These are phyloP conservation scores for Oxytorus armatus DNA, from an alignment of 2,888 invertebrate genomes.

Conservation along the genomic window DNA sequence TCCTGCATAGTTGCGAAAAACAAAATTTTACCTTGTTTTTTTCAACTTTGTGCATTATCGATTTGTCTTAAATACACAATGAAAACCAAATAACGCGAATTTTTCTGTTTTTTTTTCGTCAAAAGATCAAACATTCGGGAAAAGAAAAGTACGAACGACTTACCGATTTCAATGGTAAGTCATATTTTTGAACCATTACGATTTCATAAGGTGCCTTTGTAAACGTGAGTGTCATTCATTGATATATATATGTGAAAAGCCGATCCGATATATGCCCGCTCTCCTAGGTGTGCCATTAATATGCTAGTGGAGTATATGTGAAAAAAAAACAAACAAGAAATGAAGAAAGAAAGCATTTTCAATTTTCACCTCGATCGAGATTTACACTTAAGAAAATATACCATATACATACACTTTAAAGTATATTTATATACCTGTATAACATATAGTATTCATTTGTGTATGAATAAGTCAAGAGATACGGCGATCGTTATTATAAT, in stretches of 20 bases:
- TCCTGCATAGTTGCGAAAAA: too few relatives aligned
- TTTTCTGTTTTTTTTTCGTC: too few relatives aligned
- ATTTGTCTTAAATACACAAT: too few relatives aligned
- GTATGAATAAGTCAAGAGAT: conserved; percentile 81
- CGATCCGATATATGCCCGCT: conserved; percentile 63
- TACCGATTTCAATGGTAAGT: conserved; percentile 12
- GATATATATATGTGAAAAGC: conserved; percentile 57
- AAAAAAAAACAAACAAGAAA: conserved; percentile 46
- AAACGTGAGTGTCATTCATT: conserved; percentile 53
- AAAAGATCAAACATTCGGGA: conserved; percentile 27
- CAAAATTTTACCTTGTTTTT: too few relatives aligned
- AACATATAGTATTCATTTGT: conserved; percentile 81
- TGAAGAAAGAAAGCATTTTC: conserved; percentile 70
- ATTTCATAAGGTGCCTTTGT: conserved; percentile 66
- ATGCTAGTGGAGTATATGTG: conserved; percentile 68
- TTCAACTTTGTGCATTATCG: too few relatives aligned
- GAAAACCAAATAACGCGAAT: too few relatives aligned
- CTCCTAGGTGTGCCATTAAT: conserved; percentile 76
- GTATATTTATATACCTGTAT: conserved; percentile 74
- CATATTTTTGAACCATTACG: conserved; percentile 45
- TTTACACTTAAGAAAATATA: conserved; percentile 71
- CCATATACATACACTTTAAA: conserved; percentile 75
- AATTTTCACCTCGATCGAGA: conserved; percentile 73
- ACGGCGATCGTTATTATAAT: conserved; percentile 83
- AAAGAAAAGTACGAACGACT: conserved; percentile 14